These are phyloP conservation scores for Heliconius melpomene DNA, from an alignment of 1,140 invertebrate species.

Conservation along the genomic window DNA sequence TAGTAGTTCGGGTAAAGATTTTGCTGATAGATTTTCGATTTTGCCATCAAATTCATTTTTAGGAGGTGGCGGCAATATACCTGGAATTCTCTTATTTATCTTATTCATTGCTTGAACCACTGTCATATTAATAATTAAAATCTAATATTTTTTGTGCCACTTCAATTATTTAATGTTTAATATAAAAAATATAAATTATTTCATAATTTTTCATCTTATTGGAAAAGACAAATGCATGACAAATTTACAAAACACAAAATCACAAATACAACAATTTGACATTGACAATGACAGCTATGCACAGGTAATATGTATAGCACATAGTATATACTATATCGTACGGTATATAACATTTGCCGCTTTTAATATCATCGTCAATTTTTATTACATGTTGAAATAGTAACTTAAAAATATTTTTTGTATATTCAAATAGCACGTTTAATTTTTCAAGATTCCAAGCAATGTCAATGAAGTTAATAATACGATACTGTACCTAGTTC, in stretches of 20 bases:
- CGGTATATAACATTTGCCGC: no score
- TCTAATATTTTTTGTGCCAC: neutral
- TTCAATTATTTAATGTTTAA: neutral
- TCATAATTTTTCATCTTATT: neutral
- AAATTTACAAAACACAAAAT: constrained; percentile 3
- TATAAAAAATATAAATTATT: neutral
- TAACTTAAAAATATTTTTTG: no score
- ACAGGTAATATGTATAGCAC: no score
- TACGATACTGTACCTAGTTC: no score
- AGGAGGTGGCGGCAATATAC: constrained; percentile 59
- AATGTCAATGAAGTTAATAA: no score
- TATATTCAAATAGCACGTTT: no score
- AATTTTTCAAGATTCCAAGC: no score
- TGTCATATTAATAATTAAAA: constrained; percentile 38
- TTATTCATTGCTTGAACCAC: constrained; percentile 57
- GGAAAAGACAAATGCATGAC: constrained; percentile 1
- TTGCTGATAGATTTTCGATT: constrained; percentile 62
- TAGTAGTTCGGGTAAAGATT: constrained; percentile 58
- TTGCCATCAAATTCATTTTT: constrained; percentile 73
- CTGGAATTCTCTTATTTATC: constrained; percentile 65
- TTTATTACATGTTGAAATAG: no score
- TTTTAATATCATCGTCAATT: no score
- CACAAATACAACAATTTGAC: neutral
- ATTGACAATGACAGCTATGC: neutral
- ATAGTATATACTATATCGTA: no score